Conservation (phyloP, 1,140 invertebrate genomes). For the Samia ricini region DNA sequence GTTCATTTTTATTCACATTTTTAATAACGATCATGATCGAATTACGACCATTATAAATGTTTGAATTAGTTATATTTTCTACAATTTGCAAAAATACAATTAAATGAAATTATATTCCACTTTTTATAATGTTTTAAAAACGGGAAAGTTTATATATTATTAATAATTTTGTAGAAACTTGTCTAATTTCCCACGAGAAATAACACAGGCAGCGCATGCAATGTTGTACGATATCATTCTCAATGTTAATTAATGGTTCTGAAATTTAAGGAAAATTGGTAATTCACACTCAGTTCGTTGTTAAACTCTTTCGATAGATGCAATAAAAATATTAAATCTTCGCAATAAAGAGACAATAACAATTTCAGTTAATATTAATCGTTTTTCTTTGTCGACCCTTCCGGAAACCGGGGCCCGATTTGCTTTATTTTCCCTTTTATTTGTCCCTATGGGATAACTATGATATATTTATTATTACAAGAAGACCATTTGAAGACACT, state of each 20-base stretch:
- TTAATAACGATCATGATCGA: no score
- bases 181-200: background rate
- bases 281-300: slow-evolving; percentile 21
- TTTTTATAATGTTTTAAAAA: background rate
- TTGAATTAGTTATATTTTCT: no score
- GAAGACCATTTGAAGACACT: slow-evolving; percentile 60
- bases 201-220: background rate
- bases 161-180: slow-evolving; percentile 1
- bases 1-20: no score
- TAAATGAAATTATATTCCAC: background rate
- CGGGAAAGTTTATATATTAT: background rate
- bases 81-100: no score
- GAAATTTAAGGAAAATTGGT: slow-evolving; percentile 39
- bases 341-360: slow-evolving; percentile 63
- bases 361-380: slow-evolving; percentile 77
- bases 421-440: slow-evolving; percentile 72
- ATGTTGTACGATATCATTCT: no score
- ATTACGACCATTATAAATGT: no score
- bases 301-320: slow-evolving; percentile 53
- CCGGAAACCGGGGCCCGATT: slow-evolving; percentile 47
- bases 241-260: background rate
- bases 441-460: slow-evolving; percentile 64
- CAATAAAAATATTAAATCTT: slow-evolving; percentile 66
- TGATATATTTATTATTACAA: slow-evolving; percentile 74
- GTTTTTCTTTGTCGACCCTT: slow-evolving; percentile 74